Base-by-base conservation (phyloP, 2,797 vertebrate species). In the Sebastes taczanowskii region DNA sequence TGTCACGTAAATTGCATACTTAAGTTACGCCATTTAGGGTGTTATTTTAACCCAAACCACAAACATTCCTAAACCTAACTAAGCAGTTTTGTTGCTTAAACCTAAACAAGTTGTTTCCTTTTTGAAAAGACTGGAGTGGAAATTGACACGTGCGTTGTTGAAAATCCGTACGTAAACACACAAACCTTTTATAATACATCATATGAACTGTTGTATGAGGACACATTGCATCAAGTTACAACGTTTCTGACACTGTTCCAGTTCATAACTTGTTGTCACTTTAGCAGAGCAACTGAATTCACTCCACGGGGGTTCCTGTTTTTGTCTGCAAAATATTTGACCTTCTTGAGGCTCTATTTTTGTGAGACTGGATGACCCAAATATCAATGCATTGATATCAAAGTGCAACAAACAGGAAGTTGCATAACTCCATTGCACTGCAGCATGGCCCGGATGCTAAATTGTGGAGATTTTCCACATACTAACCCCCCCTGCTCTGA, bases 391-490 rank as follows among this genome's bases (percentile, higher is more conserved):
- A 61, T 67, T 83, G 71, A 88, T 61, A 89, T 78, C 72, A 83
- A 82, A 87, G 71, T 61, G 77, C 61, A 78, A 80, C 82, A 91
- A 93, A 92, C 90, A 94, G 93, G 91, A 94, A 80, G 85, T 91
- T 88, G 81, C 23, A 68, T 78, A 84, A 92, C 83, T 75, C 11
- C 58, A 42, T 71, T 64, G 78, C 80, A 78, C 75, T 84, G 76
- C 78, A 74, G 73, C 67, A 7, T 25, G 38, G 22, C 63, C 63
- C 23, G 13, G 14, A 84, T 69, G 73, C 61, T 49, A 67, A 86
- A 88, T 78, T 74, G 82, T 82, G 77, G 58, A 56, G 74, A 92
- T 89, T 88, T 89, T 92, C 88, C 86, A 81, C 86, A 89, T 89
- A 72, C 92, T 80, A 85, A 81, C 85, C 88, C 80, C 80, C 18